A percentile compares a stretch with the other conserved stretches of the same genome.
phyloP scores from a whole-genome alignment of 2,113 vertebrate species.

The Macrotis lagotis region DNA sequence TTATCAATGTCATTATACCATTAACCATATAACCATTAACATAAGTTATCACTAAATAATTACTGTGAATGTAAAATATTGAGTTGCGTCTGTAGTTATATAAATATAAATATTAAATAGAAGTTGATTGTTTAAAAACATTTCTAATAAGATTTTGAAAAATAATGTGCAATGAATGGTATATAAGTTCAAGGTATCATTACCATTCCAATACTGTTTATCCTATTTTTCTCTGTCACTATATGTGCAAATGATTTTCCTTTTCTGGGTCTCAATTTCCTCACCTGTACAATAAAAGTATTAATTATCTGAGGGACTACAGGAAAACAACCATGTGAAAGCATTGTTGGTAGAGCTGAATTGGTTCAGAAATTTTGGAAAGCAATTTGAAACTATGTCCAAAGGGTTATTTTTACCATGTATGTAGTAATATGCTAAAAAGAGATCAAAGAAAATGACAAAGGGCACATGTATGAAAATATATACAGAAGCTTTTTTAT shows the following conservation, averaged over 20 bases:
- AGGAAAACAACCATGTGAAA: too few relatives aligned
- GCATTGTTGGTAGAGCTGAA: not conserved
- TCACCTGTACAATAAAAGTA: not conserved
- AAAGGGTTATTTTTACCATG: not conserved
- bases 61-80: not conserved
- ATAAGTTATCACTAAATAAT: not conserved
- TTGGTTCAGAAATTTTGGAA: not conserved
- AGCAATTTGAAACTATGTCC: not conserved
- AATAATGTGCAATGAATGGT: not conserved
- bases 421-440: too few relatives aligned
- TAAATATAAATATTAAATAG: not conserved
- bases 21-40: not conserved
- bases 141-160: not conserved
- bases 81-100: not conserved
- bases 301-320: not conserved
- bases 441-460: too few relatives aligned
- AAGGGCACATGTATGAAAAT: too few relatives aligned
- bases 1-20: not conserved
- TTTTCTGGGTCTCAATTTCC: not conserved
- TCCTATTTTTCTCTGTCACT: not conserved
- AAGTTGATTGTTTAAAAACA: not conserved
- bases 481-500: not conserved
- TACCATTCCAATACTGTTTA: not conserved
- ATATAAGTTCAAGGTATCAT: not conserved
- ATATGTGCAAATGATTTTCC: not conserved